Evolutionary conservation across 2,113 vertebrate species (phyloP), one percentile per base, ranked within the genome.

Genomic region (Plestiodon gilberti): DNA sequence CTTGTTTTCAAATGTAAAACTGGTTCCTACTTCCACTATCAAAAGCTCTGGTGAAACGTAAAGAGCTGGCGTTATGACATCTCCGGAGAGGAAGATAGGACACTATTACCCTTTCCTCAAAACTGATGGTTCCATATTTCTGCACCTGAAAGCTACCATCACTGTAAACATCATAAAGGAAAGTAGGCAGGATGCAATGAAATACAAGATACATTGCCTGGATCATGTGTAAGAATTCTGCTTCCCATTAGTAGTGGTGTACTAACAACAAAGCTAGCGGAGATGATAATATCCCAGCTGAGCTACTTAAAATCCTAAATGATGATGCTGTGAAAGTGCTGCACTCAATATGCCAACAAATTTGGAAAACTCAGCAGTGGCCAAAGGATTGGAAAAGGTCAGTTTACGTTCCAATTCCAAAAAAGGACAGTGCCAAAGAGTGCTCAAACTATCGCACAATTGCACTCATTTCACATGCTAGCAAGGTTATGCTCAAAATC

Each of bases 31-130:
- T 74, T 94, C 90, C 90, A 70, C 91, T 70, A 87, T 83, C 82
- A 94, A 71, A 95, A 91, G 82, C 85, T 93, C 92, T 93, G 94
- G 89, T 30, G 83, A 91, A 92, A 86, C 48, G 74, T 80, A 93
- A 88, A 91, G 74, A 84, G 69, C 40, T 22, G 75, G 67, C 73
- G 93, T 85, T 90, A 90, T 78, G 88, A 82, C 86, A 71, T 86
- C 84, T 89, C 83, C 1, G 33, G 15, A 40, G 70, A 43, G 28
- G 43, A 90, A 23, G 64, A 81, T 81, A 75, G 15, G 80, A 77
- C 87, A 13, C 20, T 38, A 22, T 81, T 87, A 91, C 89, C 81
- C 1, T 84, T 81, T 30, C 71, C 69, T 43, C 28, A 23, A 87
- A 59, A 69, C 62, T 48, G 52, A 65, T 84, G 64, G 76, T 87